These are phyloP conservation scores for Mechanitis messenoides DNA, from an alignment of 2,888 invertebrate genomes.

Conservation along the genomic window DNA sequence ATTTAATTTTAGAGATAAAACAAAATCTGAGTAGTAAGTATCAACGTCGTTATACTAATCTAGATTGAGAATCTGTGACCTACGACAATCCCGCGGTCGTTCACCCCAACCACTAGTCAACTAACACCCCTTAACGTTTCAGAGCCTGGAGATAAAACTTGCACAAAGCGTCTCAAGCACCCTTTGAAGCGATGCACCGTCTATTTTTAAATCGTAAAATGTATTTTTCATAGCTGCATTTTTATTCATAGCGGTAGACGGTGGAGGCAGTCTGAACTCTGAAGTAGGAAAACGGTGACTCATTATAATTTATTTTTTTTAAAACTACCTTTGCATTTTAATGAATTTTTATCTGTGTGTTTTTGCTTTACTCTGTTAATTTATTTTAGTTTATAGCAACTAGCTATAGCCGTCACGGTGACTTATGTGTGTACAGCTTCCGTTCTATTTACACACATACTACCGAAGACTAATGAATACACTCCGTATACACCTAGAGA, in stretches of 20 bases:
- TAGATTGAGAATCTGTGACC: slow-evolving; percentile 34
- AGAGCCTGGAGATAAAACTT: slow-evolving; percentile 50
- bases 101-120: slow-evolving; percentile 39
- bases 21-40: neutral
- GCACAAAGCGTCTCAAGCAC: slow-evolving; percentile 57
- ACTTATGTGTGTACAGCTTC: slow-evolving; percentile 56
- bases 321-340: slow-evolving; percentile 13
- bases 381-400: neutral
- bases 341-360: neutral
- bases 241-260: slow-evolving; percentile 30
- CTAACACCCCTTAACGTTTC: slow-evolving; percentile 36
- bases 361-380: neutral
- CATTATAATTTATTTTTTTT: slow-evolving; percentile 9
- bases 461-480: slow-evolving; percentile 62
- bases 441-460: slow-evolving; percentile 71
- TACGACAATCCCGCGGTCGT: slow-evolving; percentile 41
- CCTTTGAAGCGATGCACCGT: slow-evolving; percentile 42
- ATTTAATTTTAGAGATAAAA: no score
- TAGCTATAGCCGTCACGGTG: slow-evolving; percentile 41
- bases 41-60: slow-evolving; percentile 15
- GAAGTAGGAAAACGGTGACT: slow-evolving; percentile 16
- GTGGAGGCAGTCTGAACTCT: slow-evolving; percentile 19
- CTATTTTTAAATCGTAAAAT: slow-evolving; percentile 56
- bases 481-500: slow-evolving; percentile 57
- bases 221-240: slow-evolving; percentile 48